Percentiles rank a stretch among this genome's conserved stretches.
phyloP scores from a whole-genome alignment of 2,113 vertebrate genomes.

The Leuciscus idus region DNA sequence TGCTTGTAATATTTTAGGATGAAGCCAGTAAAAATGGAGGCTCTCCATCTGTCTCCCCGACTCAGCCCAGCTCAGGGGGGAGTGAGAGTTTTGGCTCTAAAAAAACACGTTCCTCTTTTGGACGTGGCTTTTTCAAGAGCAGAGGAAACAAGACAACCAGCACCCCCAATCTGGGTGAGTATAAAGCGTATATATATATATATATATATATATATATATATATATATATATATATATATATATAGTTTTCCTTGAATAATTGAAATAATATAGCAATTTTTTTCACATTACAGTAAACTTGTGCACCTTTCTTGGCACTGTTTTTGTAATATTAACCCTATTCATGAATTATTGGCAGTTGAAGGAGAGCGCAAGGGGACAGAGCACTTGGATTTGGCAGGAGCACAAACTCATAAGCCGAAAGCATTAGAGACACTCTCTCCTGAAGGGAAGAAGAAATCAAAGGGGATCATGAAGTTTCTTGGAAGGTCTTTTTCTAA shows the following conservation, averaged over 20 bases:
- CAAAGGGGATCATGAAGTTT: slow-evolving; percentile 89
- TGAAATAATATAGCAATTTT: too few species aligned
- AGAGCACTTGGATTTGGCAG: slow-evolving; percentile 88
- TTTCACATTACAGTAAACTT: too few species aligned
- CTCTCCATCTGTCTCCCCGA: slow-evolving; percentile 73
- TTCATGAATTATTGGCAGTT: slow-evolving; percentile 71
- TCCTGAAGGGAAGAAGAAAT: slow-evolving; percentile 89
- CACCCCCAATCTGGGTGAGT: slow-evolving; percentile 85
- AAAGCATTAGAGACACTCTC: slow-evolving; percentile 70
- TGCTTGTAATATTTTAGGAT: slow-evolving; percentile 39
- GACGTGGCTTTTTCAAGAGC: slow-evolving; percentile 93
- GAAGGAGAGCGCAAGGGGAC: slow-evolving; percentile 84
- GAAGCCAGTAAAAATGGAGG: slow-evolving; percentile 33
- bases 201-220: too few species aligned
- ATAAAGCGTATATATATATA: too few species aligned
- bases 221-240: too few species aligned
- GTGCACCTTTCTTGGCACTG: not conserved
- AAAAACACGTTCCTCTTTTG: slow-evolving; percentile 88
- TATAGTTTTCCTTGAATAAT: not conserved
- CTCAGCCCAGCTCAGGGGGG: slow-evolving; percentile 60
- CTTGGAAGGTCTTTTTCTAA: slow-evolving; percentile 78
- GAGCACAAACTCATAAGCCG: slow-evolving; percentile 69
- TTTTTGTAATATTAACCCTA: not conserved
- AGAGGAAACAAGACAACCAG: slow-evolving; percentile 87
- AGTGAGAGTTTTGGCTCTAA: slow-evolving; percentile 84